phyloP scores from a whole-genome alignment of 2,113 vertebrate genomes.

The Thalassoma bifasciatum region DNA sequence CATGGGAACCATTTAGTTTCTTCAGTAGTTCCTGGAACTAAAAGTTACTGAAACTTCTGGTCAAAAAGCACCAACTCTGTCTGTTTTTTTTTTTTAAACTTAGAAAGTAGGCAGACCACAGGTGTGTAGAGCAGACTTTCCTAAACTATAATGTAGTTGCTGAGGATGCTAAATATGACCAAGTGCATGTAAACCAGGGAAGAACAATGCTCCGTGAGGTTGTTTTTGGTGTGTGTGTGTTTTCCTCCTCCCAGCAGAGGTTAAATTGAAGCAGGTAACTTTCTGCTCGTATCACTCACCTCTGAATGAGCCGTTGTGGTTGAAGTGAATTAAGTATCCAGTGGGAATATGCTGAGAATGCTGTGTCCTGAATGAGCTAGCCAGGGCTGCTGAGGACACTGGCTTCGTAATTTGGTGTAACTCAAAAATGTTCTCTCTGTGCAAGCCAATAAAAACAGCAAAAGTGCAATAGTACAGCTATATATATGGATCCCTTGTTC shows the following conservation, averaged over 20 bases:
- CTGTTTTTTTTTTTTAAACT: background rate
- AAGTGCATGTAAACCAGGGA: background rate
- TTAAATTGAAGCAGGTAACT: too few relatives aligned
- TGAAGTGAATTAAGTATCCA: slow-evolving; percentile 37
- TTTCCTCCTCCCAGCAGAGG: too few relatives aligned
- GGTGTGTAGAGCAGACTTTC: slow-evolving; percentile 4
- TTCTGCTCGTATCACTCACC: too few relatives aligned
- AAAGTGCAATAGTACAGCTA: background rate
- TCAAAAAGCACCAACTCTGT: too few relatives aligned
- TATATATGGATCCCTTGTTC: slow-evolving; percentile 16
- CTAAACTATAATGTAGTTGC: background rate
- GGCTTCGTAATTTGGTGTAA: background rate
- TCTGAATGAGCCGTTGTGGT: background rate
- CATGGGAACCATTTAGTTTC: too few relatives aligned
- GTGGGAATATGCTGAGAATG: slow-evolving; percentile 18
- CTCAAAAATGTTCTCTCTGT: background rate
- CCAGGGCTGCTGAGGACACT: background rate
- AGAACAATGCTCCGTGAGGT: background rate
- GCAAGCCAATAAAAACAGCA: slow-evolving; percentile 7
- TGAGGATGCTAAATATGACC: background rate
- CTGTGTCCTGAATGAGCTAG: background rate
- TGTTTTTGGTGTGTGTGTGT: slow-evolving; percentile 16
- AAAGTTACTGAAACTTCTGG: too few relatives aligned
- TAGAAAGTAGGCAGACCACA: background rate
- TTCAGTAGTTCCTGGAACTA: too few relatives aligned